These are phyloP conservation scores for Pterostichus madidus DNA, from an alignment of 2,888 invertebrate genomes.

Conservation along the genomic window DNA sequence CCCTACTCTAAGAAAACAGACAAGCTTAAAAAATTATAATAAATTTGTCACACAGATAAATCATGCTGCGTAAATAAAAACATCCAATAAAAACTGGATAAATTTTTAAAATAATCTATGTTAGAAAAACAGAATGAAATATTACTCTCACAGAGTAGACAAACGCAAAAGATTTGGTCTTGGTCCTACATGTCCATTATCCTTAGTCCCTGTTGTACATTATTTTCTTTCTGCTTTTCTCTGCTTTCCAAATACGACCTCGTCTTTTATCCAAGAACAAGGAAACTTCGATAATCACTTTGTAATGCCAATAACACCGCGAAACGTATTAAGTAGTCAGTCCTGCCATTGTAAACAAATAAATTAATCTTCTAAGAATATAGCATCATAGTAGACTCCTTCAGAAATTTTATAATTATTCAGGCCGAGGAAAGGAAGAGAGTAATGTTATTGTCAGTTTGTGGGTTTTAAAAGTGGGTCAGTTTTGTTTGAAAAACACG, in stretches of 20 bases:
- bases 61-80: neutral
- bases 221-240: neutral
- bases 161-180: no score
- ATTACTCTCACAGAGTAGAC: neutral
- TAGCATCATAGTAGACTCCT: neutral
- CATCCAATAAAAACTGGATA: neutral
- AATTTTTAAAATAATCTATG: neutral
- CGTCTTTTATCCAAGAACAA: neutral
- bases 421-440: no score
- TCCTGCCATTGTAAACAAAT: slow-evolving; percentile 1
- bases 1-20: no score
- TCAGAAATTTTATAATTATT: no score
- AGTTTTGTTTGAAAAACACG: no score
- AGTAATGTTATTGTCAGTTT: no score
- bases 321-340: neutral
- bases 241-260: neutral
- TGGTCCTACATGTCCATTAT: neutral
- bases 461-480: no score
- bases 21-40: no score
- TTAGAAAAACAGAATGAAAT: neutral
- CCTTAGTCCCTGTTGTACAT: neutral
- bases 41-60: neutral
- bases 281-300: neutral
- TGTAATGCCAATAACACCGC: neutral
- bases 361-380: neutral